Evolutionary conservation across 2,113 vertebrate genomes (phyloP), one percentile per base, ranked within the genome.

Genomic region (Dunckerocampus dactyliophorus): DNA sequence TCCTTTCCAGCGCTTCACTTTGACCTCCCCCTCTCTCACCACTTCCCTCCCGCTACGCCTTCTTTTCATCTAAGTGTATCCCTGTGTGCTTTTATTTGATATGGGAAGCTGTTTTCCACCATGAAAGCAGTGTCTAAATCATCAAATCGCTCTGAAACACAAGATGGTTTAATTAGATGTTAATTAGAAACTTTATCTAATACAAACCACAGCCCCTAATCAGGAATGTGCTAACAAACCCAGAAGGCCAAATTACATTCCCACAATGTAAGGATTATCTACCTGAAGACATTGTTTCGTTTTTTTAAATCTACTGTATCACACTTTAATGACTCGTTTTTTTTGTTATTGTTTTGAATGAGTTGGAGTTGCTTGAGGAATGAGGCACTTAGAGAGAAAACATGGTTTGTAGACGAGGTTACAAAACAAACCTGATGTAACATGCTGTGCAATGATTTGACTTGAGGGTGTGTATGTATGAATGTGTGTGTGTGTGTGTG

Each of bases 111-210:
- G 72, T 64, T 85, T 80, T 71, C 13, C 22, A 52, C 60, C 62
- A 57, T 62, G 59, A 84, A 77, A 82, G 67, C 69, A 50, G 15
- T 47, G 67, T 72, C 73, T 73, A 63, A 79, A 84, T 80, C 81
- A 75, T 60, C 68, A 65, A 81, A 80, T 85, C 77, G 56, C 71
- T 85, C 67, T 49, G 71, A 77, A 70, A 71, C 65, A 69, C 67
- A 66, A 73, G 79, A 68, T 80, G 85, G 80, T 81, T 71, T 87
- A 83, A 88, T 88, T 85, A 88, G 82, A 71, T 67, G 74, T 83
- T 87, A 82, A 85, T 85, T 84, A 81, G 77, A 81, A 82, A 82
- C 79, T 79, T 81, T 77, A 83, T 85, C 85, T 81, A 74, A 75
- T 74, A 79, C 69, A 73, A 85, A 79, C 81, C 66, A 66, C 47